Evolutionary conservation across 2,113 vertebrate genomes (phyloP).

Genomic region (Etheostoma cragini): DNA sequence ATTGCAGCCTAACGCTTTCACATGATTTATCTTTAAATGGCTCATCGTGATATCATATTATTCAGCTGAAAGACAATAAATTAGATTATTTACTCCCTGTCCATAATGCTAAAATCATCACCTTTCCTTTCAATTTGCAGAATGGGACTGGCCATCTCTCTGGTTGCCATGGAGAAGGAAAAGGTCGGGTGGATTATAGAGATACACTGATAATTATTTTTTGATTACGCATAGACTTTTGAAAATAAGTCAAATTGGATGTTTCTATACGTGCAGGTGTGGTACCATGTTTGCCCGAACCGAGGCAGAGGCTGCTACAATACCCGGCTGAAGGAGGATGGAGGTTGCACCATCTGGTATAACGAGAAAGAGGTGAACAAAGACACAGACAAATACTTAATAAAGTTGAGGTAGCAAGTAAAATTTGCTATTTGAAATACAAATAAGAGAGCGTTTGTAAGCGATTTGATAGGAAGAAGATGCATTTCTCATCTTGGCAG

Average conservation of each 20-base stretch:
- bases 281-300: slow-evolving; percentile 96
- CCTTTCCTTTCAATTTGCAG: slow-evolving; percentile 76
- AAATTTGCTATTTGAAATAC: not conserved
- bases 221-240: not conserved
- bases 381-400: not conserved
- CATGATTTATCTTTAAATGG: not conserved
- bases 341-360: slow-evolving; percentile 99
- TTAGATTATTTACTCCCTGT: not conserved
- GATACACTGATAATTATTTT: not conserved
- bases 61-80: not conserved
- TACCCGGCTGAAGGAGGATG: slow-evolving; percentile 94
- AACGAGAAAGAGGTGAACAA: slow-evolving; percentile 87
- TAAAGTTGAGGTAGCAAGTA: not conserved
- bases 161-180: slow-evolving; percentile 97
- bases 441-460: not conserved
- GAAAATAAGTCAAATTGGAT: not conserved
- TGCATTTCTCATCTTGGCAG: slow-evolving; percentile 19
- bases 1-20: not conserved
- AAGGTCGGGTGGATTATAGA: slow-evolving; percentile 85
- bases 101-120: not conserved
- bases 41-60: not conserved
- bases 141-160: slow-evolving; percentile 97
- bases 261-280: slow-evolving; percentile 85
- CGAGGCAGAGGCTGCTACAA: slow-evolving; percentile 95
- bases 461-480: slow-evolving; percentile 10